These are phyloP conservation scores for Syrmaticus mikado DNA, from an alignment of 2,113 vertebrate genomes.

Conservation along the genomic window DNA sequence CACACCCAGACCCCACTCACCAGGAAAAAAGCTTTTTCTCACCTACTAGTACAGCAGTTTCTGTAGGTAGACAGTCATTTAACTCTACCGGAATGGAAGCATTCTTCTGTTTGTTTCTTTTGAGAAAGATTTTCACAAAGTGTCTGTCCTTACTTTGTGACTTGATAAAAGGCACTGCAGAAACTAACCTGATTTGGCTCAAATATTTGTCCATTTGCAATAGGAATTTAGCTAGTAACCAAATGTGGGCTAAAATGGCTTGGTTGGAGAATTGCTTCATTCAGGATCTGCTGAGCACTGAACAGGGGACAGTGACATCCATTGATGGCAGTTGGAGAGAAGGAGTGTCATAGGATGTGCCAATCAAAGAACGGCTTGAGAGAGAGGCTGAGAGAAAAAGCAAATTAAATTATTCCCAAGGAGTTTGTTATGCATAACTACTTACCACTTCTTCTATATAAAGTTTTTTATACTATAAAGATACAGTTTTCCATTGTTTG, in stretches of 20 bases:
- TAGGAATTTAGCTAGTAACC: not conserved
- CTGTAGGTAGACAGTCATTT: not conserved
- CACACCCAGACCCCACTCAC: accelerated
- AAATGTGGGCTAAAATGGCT: not conserved
- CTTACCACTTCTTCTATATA: not conserved
- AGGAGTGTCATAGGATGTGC: not conserved
- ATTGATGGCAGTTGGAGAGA: not conserved
- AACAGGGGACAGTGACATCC: not conserved
- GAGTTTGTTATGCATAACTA: not conserved
- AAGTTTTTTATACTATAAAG: not conserved
- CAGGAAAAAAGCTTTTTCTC: not conserved
- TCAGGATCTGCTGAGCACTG: not conserved
- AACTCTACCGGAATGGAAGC: not conserved
- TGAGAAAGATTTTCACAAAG: not conserved
- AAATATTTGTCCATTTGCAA: not conserved
- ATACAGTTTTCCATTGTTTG: not conserved
- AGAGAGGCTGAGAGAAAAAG: not conserved
- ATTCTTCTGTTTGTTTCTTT: not conserved
- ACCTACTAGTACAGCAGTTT: not conserved
- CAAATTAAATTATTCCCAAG: not conserved
- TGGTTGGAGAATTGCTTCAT: not conserved
- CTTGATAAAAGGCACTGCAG: not conserved
- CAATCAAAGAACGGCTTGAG: not conserved
- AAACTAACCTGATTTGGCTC: not conserved
- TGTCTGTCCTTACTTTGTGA: not conserved